Base-by-base conservation (phyloP, 2,113 vertebrate species). In the Leucoraja erinaceus region DNA sequence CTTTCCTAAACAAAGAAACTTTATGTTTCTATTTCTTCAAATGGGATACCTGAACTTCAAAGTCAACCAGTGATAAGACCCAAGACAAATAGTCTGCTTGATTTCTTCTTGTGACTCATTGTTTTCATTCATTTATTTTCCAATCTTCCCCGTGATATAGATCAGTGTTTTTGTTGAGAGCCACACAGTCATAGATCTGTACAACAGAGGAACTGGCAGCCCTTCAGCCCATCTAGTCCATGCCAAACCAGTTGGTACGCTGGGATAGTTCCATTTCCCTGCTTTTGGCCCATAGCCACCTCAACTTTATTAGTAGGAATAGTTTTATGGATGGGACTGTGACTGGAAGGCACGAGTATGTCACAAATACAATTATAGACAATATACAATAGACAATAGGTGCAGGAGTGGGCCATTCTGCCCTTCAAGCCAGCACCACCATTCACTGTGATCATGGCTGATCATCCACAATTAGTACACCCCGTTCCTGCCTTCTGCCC, bases 91-190 rank as follows among this genome's bases (percentile, higher is more conserved):
- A 63, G 12, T 66, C 12, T 16, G 28, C 12, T 66, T 63, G 83
- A 18, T 31, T 63, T 63, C 56, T 54, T 33, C 31, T 63, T 14
- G 56, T 31, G 31, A n/a, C 83, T 63, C 14, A 59, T 54, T 31
- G 63, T 88, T 88, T 63, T 88, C 83, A 88, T 88, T 88, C 14
- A 63, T 14, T 31, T n/a, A 56, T 28, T 88, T 31, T 88, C 56
- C 83, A 31, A 72, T 72, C 56, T 88, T 88, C 83, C 14, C 28
- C 31, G 14, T 18, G 14, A 63, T 59, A 61, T 63, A 28, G 28
- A 5, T 86, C 56, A 5, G 20, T 63, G 83, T 86, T 16, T 28
- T 63, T 86, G n/a, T 54, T 59, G 28, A 22, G n/a, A 9, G 25
- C 11, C 0, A 31, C 8, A 56, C 14, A 88, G 61, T 59, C 83